Evolutionary conservation across 35 echinoderm and acorn worm species (phyloP).

Genomic region (Lytechinus variegatus): DNA sequence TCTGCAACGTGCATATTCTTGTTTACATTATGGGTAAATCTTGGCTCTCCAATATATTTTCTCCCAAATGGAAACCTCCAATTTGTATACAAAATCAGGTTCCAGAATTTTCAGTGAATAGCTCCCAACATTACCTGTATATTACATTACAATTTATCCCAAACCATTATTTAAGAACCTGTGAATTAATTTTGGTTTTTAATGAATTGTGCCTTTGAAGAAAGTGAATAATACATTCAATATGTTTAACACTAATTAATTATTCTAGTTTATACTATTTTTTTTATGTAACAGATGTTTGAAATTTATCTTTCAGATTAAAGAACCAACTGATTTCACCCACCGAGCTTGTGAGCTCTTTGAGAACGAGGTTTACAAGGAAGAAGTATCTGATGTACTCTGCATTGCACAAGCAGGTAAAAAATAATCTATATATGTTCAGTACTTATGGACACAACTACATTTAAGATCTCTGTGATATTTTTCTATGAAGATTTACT

Average conservation of each 20-base stretch:
- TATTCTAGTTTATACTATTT: background rate
- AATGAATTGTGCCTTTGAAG: no score
- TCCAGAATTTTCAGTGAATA: background rate
- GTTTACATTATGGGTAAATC: no score
- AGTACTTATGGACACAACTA: no score
- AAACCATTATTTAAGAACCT: background rate
- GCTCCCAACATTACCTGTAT: background rate
- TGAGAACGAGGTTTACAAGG: slow-evolving; percentile 93
- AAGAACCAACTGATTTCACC: slow-evolving; percentile 73
- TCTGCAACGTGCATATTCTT: no score
- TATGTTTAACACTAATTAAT: background rate
- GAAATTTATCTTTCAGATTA: slow-evolving; percentile 59
- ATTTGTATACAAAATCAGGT: background rate
- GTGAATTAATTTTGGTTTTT: no score
- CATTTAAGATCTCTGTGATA: no score
- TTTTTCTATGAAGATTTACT: no score
- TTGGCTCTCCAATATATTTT: no score
- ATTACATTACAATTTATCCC: background rate
- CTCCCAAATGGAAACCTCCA: no score
- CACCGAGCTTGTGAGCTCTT: slow-evolving; percentile 92
- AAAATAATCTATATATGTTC: no score
- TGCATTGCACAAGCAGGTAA: slow-evolving; percentile 99
- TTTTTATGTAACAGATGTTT: background rate
- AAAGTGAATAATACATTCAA: no score
- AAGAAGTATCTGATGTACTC: slow-evolving; percentile 96